Conservation (phyloP, 2,113 vertebrate genomes). For the Forbesichthys papilliferus region DNA sequence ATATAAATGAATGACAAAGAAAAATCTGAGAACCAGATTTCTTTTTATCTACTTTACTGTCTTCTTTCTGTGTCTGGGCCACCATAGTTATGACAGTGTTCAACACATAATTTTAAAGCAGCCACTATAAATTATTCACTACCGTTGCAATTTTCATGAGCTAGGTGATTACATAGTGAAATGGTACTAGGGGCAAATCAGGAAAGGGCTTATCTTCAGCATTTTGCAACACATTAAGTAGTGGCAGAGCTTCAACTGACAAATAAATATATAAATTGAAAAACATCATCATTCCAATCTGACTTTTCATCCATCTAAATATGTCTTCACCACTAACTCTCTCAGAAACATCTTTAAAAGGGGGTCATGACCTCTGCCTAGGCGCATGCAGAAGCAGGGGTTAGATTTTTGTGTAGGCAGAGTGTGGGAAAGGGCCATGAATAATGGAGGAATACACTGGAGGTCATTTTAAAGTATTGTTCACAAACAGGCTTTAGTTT, state of each 20-base stretch:
- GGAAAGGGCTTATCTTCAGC: slow-evolving; percentile 58
- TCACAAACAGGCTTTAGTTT: slow-evolving; percentile 41
- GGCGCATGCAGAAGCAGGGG: slow-evolving; percentile 38
- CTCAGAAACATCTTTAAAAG: slow-evolving; percentile 48
- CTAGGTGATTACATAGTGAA: slow-evolving; percentile 76
- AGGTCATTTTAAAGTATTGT: slow-evolving; percentile 27
- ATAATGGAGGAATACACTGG: slow-evolving; percentile 40
- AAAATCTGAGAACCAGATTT: slow-evolving; percentile 51
- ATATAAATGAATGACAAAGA: slow-evolving; percentile 47
- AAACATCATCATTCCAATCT: slow-evolving; percentile 35
- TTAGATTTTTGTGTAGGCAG: slow-evolving; percentile 5
- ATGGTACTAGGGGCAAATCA: slow-evolving; percentile 68
- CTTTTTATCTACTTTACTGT: slow-evolving; percentile 52
- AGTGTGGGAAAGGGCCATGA: slow-evolving; percentile 43
- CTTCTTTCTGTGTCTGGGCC: slow-evolving; percentile 40
- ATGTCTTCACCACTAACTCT: slow-evolving; percentile 23
- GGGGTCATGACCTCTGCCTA: slow-evolving; percentile 48
- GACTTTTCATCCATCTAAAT: slow-evolving; percentile 39
- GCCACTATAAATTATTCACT: slow-evolving; percentile 75
- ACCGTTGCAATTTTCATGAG: slow-evolving; percentile 74
- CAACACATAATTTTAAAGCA: slow-evolving; percentile 70
- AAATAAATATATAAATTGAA: slow-evolving; percentile 13
- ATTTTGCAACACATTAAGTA: slow-evolving; percentile 24
- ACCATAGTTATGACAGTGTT: slow-evolving; percentile 57
- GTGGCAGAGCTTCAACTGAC: slow-evolving; percentile 23